These are phyloP conservation scores for Hydrozoanthus gracilis DNA, from an alignment of 92 coral and sea anemone species.

Conservation along the genomic window DNA sequence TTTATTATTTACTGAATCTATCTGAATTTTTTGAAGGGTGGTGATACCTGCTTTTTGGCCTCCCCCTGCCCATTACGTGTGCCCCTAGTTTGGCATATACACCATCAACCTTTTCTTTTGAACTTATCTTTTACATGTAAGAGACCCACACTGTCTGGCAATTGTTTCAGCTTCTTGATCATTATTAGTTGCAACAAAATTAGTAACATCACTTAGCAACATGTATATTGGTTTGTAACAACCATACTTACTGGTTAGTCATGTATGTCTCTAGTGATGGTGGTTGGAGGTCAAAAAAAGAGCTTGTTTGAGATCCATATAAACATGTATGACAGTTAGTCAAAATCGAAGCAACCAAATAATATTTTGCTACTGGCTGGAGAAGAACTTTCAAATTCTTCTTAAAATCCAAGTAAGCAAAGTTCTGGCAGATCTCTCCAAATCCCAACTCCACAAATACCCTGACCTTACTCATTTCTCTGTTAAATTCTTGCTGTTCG, in stretches of 20 bases:
- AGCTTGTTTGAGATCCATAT: conserved; percentile 61
- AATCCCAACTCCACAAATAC: conserved; percentile 74
- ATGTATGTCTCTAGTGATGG: conserved; percentile 60
- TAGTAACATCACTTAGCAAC: background rate
- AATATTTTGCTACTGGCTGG: conserved; percentile 78
- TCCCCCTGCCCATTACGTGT: conserved; percentile 8
- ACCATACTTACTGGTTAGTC: conserved; percentile 28
- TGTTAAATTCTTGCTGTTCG: conserved; percentile 65
- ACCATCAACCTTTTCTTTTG: conserved; percentile 2
- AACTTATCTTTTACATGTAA: background rate
- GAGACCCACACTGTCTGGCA: conserved; percentile 3
- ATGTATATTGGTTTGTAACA: conserved; percentile 5
- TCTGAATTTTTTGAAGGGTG: background rate
- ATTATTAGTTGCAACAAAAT: conserved; percentile 1
- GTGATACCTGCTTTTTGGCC: background rate
- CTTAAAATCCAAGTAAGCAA: conserved; percentile 77
- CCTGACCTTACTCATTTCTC: conserved; percentile 71
- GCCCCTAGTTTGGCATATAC: background rate
- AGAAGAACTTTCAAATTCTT: conserved; percentile 66
- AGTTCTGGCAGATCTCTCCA: conserved; percentile 69
- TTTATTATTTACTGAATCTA: background rate
- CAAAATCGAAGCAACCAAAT: conserved; percentile 56
- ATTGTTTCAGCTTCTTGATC: background rate
- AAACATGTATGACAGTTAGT: conserved; percentile 59
- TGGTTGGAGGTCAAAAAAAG: conserved; percentile 58